Base-by-base conservation (phyloP, 2,113 vertebrate genomes). In the Lepisosteus osseus region DNA sequence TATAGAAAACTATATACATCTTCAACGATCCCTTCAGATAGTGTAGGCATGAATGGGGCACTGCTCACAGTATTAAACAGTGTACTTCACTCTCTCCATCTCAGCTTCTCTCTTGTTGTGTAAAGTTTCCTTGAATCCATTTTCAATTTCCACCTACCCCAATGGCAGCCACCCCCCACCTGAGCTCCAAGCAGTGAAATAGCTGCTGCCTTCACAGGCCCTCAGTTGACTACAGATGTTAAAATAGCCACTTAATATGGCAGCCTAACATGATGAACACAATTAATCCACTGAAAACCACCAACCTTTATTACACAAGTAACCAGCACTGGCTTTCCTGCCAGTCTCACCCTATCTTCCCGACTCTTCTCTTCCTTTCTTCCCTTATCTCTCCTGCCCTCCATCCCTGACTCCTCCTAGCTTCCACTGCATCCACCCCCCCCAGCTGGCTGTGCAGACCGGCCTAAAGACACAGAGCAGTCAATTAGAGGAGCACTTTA, bases 201-300 rank as follows among this genome's bases (percentile, higher is more conserved):
- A 71, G 71, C 65, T 59, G 69, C 15, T 44, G 73, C 45, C 73
- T 77, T 66, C 77, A 66, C 4, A n/a, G 14, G 29, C 29, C 9
- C 47, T 51, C 65, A 77, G 71, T 70, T 67, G 72, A 81, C 78
- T 77, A 77, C 6, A 15, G 69, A 29, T 57, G 69, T 77, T 78
- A 75, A 75, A 81, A 79, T 71, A 76, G 75, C 64, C 40, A 54
- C 40, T 43, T 69, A 73, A 75, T 57, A 29, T 55, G n/a, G 2
- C 65, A 15, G 2, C 1, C 15, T 72, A 78, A 74, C 69, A 69
- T 62, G 69, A 78, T 78, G 40, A 6, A 45, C 45, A n/a, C 6
- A 51, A 51, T 2, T 51, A 51, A 51, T 51, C 47, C 47, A 51
- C 5, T 6, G 47, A 9, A 51, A 51, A 9, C 47, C 47, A 5